A percentile compares a stretch with the other conserved stretches of the same genome.
Evolutionary conservation across 2,113 vertebrate genomes (phyloP).

Genomic region (Terrapene triunguis): DNA sequence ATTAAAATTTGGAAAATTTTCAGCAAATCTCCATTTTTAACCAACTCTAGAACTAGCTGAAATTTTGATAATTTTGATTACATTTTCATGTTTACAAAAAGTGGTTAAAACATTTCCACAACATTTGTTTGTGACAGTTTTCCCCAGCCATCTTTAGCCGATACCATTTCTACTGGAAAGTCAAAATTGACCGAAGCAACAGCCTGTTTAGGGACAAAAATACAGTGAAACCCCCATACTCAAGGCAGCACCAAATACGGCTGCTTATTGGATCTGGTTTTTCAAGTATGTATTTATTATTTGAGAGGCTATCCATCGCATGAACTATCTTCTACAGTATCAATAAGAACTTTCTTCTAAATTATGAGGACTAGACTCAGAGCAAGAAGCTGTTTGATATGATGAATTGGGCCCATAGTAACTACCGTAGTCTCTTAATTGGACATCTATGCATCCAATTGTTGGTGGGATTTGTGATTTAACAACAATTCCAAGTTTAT

Average conservation of each 20-base stretch:
- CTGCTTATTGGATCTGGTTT: not conserved
- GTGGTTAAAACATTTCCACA: not conserved
- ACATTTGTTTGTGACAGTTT: too few relatives aligned
- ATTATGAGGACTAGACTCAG: not conserved
- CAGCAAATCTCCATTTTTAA: not conserved
- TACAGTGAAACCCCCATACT: not conserved
- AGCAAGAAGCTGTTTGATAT: not conserved
- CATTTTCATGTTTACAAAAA: not conserved
- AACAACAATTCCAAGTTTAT: slow-evolving; percentile 33
- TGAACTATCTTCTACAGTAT: not conserved
- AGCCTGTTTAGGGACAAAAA: not conserved
- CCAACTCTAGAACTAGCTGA: not conserved
- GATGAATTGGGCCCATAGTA: not conserved
- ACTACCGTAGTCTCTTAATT: slow-evolving; percentile 32
- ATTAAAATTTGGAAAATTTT: not conserved
- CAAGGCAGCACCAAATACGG: not conserved
- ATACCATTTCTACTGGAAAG: not conserved
- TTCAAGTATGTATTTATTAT: not conserved
- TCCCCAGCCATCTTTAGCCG: not conserved
- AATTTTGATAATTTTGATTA: not conserved
- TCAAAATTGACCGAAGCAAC: not conserved
- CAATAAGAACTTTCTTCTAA: not conserved
- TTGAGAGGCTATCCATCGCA: not conserved
- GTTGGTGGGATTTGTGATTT: not conserved
- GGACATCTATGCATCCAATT: not conserved